phyloP scores from a whole-genome alignment of 1,140 invertebrate species.

The Saccostrea echinata region DNA sequence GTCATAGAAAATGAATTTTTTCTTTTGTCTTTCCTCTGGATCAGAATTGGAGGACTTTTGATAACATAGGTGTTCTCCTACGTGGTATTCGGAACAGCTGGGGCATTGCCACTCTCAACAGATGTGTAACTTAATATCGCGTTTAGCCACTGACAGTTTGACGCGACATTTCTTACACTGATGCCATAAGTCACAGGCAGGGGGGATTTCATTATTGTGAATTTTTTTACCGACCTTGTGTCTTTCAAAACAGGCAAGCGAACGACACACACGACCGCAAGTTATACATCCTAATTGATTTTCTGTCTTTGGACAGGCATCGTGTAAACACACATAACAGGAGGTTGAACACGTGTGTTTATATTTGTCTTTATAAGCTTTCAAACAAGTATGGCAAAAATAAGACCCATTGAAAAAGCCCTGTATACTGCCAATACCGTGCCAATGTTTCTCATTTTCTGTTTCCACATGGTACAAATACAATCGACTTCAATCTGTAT shows the following conservation, averaged over 20 bases:
- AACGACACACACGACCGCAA: slow-evolving; percentile 46
- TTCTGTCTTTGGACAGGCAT: slow-evolving; percentile 22
- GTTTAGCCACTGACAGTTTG: slow-evolving; percentile 39
- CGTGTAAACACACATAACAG: slow-evolving; percentile 44
- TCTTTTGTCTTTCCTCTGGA: slow-evolving; percentile 31
- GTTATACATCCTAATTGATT: slow-evolving; percentile 36
- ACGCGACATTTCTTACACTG: slow-evolving; percentile 48
- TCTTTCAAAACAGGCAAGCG: slow-evolving; percentile 41
- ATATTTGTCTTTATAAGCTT: slow-evolving; percentile 50
- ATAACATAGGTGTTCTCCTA: slow-evolving; percentile 46
- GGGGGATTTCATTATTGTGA: slow-evolving; percentile 38
- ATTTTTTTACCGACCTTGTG: slow-evolving; percentile 41
- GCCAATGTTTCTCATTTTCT: slow-evolving; percentile 43
- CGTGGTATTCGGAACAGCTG: slow-evolving; percentile 43
- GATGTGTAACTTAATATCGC: slow-evolving; percentile 22
- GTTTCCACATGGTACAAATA: slow-evolving; percentile 51
- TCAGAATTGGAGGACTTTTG: slow-evolving; percentile 34
- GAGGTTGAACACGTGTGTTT: slow-evolving; percentile 41
- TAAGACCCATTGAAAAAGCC: slow-evolving; percentile 47
- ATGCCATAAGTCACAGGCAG: slow-evolving; percentile 42
- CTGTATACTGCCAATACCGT: slow-evolving; percentile 46
- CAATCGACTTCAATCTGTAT: neutral
- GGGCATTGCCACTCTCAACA: slow-evolving; percentile 39
- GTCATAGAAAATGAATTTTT: slow-evolving; percentile 29
- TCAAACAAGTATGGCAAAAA: slow-evolving; percentile 43